Base-by-base conservation (phyloP, 2,113 vertebrate genomes). In the Morone chrysops region DNA sequence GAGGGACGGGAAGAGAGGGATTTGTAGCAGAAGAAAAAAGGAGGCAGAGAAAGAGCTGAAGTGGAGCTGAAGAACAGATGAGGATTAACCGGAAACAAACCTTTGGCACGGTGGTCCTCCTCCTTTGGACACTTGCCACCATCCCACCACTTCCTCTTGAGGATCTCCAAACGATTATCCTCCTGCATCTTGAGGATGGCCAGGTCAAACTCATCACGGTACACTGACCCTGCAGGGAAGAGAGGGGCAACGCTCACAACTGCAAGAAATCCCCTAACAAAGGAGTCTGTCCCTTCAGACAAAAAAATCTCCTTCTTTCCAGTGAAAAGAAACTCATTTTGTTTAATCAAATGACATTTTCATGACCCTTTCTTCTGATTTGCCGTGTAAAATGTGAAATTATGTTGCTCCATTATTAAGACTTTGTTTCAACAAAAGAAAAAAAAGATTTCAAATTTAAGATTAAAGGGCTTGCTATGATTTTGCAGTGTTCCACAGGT, bases 141-240 rank as follows among this genome's bases (percentile, higher is more conserved):
- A 78, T 99, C 98, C 98, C 98, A 99, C 98, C 98, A 99, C 70
- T 98, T 99, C 22, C 98, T 94, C 91, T 99, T 99, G 48, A 99
- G 95, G 85, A 99, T 98, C 66, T 99, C 98, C 81, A 99, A 90
- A 36, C 97, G 97, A 93, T 99, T 99, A 94, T 98, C 99, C 91
- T 99, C 98, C 90, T 99, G 98, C 69, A 99, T 89, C 90, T 97
- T 98, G 31, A 99, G 98, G 83, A 99, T 99, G 92, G 98, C 98
- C 91, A 99, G 94, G 94, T 99, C 98, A 70, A 99, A 99, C 91
- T 99, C 98, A 0, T 99, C 98, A 0, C 98, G 96, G 89, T 98
- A 99, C 80, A 97, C 94, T 0, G 98, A 98, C 74, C 98, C 98
- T 99, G 93, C 22, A 76, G 66, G 47, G 78, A 87, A 31, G 48